Percentiles rank a stretch among this genome's conserved stretches.
Evolutionary conservation across 1,140 invertebrate species (phyloP).

Genomic region (Steinernema khuongi): DNA sequence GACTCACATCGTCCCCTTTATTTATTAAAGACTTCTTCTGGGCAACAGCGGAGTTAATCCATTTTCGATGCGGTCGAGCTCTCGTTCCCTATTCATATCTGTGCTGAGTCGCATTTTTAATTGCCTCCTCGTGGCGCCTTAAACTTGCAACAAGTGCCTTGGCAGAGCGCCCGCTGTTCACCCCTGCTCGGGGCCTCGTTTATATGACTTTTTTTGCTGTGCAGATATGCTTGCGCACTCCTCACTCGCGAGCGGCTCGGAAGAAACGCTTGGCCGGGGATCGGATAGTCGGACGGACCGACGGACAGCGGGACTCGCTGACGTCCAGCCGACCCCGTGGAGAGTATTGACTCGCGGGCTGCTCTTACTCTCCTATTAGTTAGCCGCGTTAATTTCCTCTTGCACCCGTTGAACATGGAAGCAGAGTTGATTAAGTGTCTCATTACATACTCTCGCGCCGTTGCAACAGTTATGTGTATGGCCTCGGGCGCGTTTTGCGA

Average conservation of each 20-base stretch:
- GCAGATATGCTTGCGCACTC: not conserved
- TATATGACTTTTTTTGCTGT: not conserved
- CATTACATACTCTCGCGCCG: not conserved
- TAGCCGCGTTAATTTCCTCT: not conserved
- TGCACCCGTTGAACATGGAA: not conserved
- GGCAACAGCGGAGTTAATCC: not conserved
- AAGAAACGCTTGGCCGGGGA: not conserved
- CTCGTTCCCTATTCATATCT: conserved; percentile 1
- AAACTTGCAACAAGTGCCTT: not conserved
- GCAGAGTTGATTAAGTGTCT: not conserved
- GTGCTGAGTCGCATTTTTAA: not conserved
- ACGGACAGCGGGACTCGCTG: not conserved
- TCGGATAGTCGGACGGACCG: not conserved
- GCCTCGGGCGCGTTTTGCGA: too few relatives aligned
- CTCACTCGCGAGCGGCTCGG: not conserved
- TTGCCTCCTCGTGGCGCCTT: not conserved
- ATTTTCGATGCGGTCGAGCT: not conserved
- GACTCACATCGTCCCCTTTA: not conserved
- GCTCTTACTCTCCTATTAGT: not conserved
- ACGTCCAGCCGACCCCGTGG: not conserved
- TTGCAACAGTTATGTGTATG: too few relatives aligned
- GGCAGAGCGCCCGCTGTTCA: not conserved
- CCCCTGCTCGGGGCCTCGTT: not conserved
- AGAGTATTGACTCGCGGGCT: not conserved
- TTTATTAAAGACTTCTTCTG: conserved; percentile 1